Base-by-base conservation (phyloP, 2,888 invertebrate genomes). In the Cecidostiba fungosa region DNA sequence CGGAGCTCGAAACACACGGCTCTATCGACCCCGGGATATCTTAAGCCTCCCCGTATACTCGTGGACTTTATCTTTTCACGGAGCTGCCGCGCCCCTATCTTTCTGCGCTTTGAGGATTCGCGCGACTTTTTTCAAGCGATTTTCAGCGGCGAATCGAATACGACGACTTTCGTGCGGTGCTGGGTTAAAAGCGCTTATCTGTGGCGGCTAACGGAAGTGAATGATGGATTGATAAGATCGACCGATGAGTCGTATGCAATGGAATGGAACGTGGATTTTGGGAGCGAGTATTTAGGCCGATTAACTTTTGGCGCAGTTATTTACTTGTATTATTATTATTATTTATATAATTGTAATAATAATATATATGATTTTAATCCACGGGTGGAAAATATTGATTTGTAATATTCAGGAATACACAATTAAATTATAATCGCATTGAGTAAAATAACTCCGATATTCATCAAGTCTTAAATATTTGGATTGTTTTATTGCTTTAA, bases 1-100 rank as follows among this genome's bases (percentile, higher is more conserved):
- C 36, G n/a, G 32, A 10, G 23, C 23, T 12, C 70, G 32, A 29
- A 70, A 50, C 19, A 8, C n/a, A 19, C 29, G 12, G 29, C 23
- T 81, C 59, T 74, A 43, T 54, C 29, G 29, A 6, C 14, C 73
- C 8, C 8, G 29, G 3, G 12, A 62, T 74, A 81, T 70, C 80
- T 80, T 80, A 62, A 81, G 62, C 59, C 54, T 12, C 43, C 32
- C n/a, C n/a, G 32, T 32, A 32, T 1, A n/a, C 54, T 39, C 62
- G 29, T n/a, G 73, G 26, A 62, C 73, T 81, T 81, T 81, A 81
- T 81, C 81, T 81, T 32, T 59, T 72, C 50, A 32, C 19, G 39
- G 69, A 70, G 29, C 26, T 47, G 29, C 50, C 50, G 62, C 43
- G 74, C n/a, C 43, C 5, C 23, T 47, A 69, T 36, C 23, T 54